Evolutionary conservation across 2,888 invertebrate species (phyloP).

Genomic region (Charanyca ferruginea): DNA sequence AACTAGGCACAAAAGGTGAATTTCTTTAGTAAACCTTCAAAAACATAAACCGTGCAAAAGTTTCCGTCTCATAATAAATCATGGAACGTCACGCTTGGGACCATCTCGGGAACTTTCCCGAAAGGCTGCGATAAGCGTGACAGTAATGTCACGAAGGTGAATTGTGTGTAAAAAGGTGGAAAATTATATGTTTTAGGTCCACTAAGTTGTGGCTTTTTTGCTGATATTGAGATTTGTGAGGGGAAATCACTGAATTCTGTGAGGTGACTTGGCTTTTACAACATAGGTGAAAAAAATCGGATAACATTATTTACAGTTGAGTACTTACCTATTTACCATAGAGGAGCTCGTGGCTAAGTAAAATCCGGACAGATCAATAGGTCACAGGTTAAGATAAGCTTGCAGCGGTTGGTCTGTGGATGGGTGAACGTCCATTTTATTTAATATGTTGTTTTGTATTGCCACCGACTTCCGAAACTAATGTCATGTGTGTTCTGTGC

Average conservation of each 20-base stretch:
- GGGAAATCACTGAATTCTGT: background rate
- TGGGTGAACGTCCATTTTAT: no score
- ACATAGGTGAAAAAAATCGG: background rate
- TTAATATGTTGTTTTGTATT: no score
- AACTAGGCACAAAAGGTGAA: background rate
- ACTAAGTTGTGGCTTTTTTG: slow-evolving; percentile 6
- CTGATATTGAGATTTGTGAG: background rate
- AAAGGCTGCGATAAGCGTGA: slow-evolving; percentile 45
- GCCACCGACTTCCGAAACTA: no score
- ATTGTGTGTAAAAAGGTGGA: slow-evolving; percentile 42
- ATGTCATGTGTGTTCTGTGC: no score
- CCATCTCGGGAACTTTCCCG: slow-evolving; percentile 38
- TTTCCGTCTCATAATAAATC: slow-evolving; percentile 42
- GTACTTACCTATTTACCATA: no score
- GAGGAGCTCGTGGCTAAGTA: no score
- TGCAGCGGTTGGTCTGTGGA: no score
- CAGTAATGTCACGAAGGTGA: slow-evolving; percentile 46
- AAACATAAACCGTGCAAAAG: slow-evolving; percentile 18
- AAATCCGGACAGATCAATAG: no score
- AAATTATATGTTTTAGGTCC: slow-evolving; percentile 14
- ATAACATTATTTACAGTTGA: no score
- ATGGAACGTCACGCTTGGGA: slow-evolving; percentile 36
- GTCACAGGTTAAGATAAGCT: no score
- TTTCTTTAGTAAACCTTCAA: slow-evolving; percentile 15
- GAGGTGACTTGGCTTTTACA: background rate